Conservation (phyloP, 2,797 vertebrate species). For the Amblyraja radiata region DNA sequence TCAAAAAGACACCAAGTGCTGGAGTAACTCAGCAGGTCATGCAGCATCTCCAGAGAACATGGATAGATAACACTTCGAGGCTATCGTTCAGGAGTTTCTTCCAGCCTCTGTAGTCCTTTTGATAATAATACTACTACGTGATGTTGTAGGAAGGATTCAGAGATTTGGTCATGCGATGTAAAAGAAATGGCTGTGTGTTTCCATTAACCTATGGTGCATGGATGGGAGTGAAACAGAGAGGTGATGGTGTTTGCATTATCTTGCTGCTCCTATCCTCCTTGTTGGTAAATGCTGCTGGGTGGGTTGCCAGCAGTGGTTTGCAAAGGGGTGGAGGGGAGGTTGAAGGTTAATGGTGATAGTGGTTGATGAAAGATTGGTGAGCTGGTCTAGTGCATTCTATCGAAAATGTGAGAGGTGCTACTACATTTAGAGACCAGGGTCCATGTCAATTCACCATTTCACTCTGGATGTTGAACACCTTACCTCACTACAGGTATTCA, state of each 20-base stretch:
- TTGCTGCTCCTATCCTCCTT: background rate
- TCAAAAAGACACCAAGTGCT: background rate
- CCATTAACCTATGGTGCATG: background rate
- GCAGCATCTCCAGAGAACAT: no score
- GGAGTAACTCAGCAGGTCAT: no score
- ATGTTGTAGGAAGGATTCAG: background rate
- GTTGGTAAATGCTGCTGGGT: background rate
- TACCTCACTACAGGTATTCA: background rate
- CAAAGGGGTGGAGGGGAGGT: no score
- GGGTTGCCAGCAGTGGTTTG: background rate
- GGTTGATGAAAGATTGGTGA: background rate
- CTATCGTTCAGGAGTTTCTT: background rate
- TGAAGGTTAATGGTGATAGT: no score
- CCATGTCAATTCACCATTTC: background rate
- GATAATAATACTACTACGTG: background rate
- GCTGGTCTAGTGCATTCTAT: background rate
- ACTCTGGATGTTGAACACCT: background rate
- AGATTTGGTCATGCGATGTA: background rate
- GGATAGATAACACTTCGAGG: no score
- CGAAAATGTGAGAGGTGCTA: background rate
- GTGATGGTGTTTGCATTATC: background rate
- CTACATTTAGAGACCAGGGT: background rate
- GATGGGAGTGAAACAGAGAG: background rate
- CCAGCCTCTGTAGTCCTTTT: background rate
- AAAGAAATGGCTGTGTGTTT: background rate